These are phyloP conservation scores for Drosophila equinoxialis DNA, from an alignment of 1,140 invertebrate genomes.

Conservation along the genomic window DNA sequence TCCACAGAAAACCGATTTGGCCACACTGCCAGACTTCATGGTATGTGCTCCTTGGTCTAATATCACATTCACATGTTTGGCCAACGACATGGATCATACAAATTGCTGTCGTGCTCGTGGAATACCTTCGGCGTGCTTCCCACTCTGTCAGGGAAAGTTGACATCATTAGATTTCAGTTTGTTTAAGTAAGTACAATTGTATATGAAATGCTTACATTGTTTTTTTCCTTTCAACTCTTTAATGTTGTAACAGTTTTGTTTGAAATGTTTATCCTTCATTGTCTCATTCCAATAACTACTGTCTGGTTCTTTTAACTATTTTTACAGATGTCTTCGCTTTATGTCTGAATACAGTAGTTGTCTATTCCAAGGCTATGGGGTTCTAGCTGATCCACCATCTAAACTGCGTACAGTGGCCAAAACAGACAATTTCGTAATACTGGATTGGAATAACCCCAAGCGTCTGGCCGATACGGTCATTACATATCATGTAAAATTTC, in stretches of 20 bases:
- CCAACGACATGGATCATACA: conserved; percentile 91
- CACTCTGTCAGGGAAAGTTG: conserved; percentile 91
- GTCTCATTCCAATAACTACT: conserved; percentile 47
- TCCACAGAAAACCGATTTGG: conserved; percentile 86
- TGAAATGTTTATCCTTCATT: conserved; percentile 27
- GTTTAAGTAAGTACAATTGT: conserved; percentile 87
- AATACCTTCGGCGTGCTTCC: conserved; percentile 88
- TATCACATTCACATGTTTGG: conserved; percentile 90
- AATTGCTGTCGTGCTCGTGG: conserved; percentile 90
- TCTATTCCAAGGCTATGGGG: conserved; percentile 91
- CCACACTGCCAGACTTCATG: conserved; percentile 89
- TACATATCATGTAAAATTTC: conserved; percentile 88
- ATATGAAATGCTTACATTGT: no score
- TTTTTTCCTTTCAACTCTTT: not conserved
- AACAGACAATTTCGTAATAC: conserved; percentile 89
- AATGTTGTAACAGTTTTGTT: not conserved
- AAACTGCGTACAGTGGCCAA: conserved; percentile 88
- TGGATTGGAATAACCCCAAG: conserved; percentile 90
- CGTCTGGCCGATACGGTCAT: conserved; percentile 88
- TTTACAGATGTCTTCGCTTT: conserved; percentile 89
- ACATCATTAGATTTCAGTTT: conserved; percentile 90
- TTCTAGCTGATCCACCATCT: conserved; percentile 88
- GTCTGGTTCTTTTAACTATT: not conserved
- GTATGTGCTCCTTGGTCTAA: conserved; percentile 93
- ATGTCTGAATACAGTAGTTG: conserved; percentile 92